Percentiles rank a stretch among this genome's conserved stretches.
Evolutionary conservation across 2,888 invertebrate genomes (phyloP).

Genomic region (Torymus auratus): DNA sequence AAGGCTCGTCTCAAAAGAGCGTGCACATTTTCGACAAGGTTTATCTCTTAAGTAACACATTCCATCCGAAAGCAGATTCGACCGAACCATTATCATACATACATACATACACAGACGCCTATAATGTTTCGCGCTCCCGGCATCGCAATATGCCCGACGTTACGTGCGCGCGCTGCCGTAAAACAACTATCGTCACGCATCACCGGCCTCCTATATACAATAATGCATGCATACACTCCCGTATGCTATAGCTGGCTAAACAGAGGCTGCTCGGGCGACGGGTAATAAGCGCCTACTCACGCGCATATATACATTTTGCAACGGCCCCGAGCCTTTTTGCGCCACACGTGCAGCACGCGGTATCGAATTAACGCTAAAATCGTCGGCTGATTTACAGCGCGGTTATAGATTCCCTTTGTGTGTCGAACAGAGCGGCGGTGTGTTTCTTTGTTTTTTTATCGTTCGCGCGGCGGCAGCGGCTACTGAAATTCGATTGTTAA

Average conservation of each 20-base stretch:
- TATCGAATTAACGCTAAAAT: conserved; percentile 39
- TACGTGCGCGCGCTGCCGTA: background rate
- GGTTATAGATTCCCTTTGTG: background rate
- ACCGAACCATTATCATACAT: too few species aligned
- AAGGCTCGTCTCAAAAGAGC: too few species aligned
- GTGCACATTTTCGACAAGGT: too few species aligned
- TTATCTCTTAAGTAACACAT: too few species aligned
- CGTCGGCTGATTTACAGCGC: conserved; percentile 30
- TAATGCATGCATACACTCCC: too few species aligned
- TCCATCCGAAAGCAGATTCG: too few species aligned
- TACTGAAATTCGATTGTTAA: too few species aligned
- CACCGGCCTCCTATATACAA: background rate
- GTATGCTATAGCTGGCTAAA: too few species aligned
- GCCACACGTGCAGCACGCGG: background rate
- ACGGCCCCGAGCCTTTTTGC: too few species aligned
- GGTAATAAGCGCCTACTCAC: conserved; percentile 28
- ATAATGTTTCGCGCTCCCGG: background rate
- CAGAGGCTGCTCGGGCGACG: background rate
- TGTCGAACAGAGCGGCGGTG: background rate
- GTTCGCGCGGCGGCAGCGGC: too few species aligned
- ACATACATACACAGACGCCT: too few species aligned
- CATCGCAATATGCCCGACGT: background rate
- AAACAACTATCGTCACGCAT: conserved; percentile 40
- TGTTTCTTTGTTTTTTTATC: too few species aligned
- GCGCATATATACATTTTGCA: background rate